These are phyloP conservation scores for Nipponacmea schrenckii DNA, from an alignment of 2,888 invertebrate genomes.

Conservation along the genomic window DNA sequence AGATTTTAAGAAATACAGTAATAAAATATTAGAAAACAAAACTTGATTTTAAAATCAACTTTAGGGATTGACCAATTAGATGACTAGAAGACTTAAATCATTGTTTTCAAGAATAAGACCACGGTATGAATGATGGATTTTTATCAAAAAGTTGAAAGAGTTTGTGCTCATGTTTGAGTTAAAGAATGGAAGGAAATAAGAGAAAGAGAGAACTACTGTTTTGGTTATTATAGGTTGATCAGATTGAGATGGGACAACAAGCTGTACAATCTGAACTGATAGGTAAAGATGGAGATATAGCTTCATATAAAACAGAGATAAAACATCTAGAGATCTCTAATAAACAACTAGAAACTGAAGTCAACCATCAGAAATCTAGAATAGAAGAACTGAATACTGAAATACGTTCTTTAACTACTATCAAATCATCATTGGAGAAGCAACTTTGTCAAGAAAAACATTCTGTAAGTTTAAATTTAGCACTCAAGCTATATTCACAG, in stretches of 20 bases:
- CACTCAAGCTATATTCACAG: too few relatives aligned
- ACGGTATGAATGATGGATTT: too few relatives aligned
- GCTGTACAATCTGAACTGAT: conserved; percentile 37
- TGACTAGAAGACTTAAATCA: too few relatives aligned
- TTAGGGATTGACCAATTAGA: too few relatives aligned
- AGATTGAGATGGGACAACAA: conserved; percentile 38
- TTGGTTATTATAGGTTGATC: conserved; percentile 42
- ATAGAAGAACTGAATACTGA: neutral
- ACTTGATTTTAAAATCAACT: too few relatives aligned
- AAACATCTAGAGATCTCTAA: conserved; percentile 23
- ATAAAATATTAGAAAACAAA: too few relatives aligned
- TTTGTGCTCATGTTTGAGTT: too few relatives aligned
- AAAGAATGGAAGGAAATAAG: neutral
- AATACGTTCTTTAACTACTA: conserved; percentile 30
- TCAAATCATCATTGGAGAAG: conserved; percentile 45
- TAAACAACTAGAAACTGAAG: conserved; percentile 16
- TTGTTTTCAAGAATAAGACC: too few relatives aligned
- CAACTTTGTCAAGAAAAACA: conserved; percentile 44
- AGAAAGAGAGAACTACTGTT: too few relatives aligned
- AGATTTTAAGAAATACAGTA: too few relatives aligned
- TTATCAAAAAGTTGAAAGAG: too few relatives aligned
- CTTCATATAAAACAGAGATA: conserved; percentile 42
- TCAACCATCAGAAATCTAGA: neutral
- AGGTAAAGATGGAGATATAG: conserved; percentile 46
- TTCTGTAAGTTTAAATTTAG: conserved; percentile 32